A percentile compares a stretch with the other conserved stretches of the same genome.
These are phyloP conservation scores for Melanostigma gelatinosum DNA, from an alignment of 2,113 vertebrate genomes.

Conservation along the genomic window DNA sequence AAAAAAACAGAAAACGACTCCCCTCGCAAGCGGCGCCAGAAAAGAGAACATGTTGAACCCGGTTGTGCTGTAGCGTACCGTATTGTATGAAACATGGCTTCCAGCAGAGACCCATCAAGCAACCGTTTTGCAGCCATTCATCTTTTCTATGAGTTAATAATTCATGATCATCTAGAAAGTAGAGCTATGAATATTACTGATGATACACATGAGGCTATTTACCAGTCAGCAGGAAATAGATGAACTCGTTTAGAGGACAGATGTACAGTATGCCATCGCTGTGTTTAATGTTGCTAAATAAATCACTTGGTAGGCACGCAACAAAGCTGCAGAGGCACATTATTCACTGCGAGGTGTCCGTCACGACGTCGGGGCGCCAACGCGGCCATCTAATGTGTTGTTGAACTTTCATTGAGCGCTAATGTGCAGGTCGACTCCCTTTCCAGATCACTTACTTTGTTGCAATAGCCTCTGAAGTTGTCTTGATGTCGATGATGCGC, in stretches of 20 bases:
- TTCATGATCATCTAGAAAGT: constrained; percentile 79
- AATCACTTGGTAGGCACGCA: constrained; percentile 56
- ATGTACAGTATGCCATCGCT: constrained; percentile 64
- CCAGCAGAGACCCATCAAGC: constrained; percentile 68
- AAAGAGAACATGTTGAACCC: constrained; percentile 29
- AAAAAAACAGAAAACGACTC: constrained; percentile 35
- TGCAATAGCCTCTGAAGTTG: not conserved
- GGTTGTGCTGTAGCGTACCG: constrained; percentile 31
- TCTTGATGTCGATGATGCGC: not conserved
- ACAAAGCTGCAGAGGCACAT: constrained; percentile 52
- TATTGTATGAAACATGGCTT: constrained; percentile 54
- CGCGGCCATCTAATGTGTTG: not conserved
- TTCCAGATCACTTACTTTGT: constrained; percentile 5
- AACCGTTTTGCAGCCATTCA: constrained; percentile 72
- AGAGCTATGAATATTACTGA: constrained; percentile 80
- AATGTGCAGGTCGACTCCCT: not conserved
- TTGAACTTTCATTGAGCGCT: constrained; percentile 1
- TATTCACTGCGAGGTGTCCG: constrained; percentile 38
- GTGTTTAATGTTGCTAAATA: constrained; percentile 65
- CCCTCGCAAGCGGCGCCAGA: not conserved
- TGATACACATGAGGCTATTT: constrained; percentile 82
- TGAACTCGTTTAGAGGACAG: constrained; percentile 69
- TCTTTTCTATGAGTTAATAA: constrained; percentile 78
- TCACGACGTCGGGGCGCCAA: constrained; percentile 22
- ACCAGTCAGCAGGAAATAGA: constrained; percentile 78